phyloP scores from a whole-genome alignment of 2,888 invertebrate species.

The Brachyptera putata region DNA sequence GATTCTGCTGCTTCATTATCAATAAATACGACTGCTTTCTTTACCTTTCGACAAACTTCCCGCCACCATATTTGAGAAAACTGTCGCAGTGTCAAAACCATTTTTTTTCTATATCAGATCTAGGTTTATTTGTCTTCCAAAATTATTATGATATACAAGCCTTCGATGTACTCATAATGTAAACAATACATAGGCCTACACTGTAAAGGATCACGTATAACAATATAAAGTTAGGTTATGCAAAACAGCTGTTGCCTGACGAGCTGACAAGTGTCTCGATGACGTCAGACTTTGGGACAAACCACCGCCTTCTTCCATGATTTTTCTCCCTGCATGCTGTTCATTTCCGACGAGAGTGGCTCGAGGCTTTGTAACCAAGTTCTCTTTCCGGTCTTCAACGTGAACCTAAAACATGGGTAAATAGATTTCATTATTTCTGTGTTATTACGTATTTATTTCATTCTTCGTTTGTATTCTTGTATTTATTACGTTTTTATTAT shows the following conservation, averaged over 20 bases:
- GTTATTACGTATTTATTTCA: no score
- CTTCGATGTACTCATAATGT: background rate
- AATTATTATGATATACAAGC: no score
- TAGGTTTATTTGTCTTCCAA: no score
- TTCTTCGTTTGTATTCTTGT: no score
- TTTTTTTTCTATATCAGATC: no score
- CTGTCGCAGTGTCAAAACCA: conserved; percentile 29
- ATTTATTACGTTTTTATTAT: no score
- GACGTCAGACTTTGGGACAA: no score
- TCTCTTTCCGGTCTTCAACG: conserved; percentile 8
- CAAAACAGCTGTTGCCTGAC: background rate
- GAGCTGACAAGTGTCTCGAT: no score
- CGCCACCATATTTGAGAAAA: conserved; percentile 53
- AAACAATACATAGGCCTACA: background rate
- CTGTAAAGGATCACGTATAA: background rate
- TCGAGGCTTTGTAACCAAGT: no score
- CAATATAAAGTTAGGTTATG: background rate
- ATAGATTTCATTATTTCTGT: no score
- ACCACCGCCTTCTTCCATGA: no score
- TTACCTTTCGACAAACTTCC: conserved; percentile 56
- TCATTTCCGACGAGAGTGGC: background rate
- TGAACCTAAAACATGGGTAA: conserved; percentile 13
- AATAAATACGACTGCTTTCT: conserved; percentile 60
- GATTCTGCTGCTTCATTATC: conserved; percentile 61
- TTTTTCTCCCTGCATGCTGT: background rate